Evolutionary conservation across 2,797 vertebrate genomes (phyloP), one percentile per base, ranked within the genome.

Genomic region (Mormyrus hasselquistii): DNA sequence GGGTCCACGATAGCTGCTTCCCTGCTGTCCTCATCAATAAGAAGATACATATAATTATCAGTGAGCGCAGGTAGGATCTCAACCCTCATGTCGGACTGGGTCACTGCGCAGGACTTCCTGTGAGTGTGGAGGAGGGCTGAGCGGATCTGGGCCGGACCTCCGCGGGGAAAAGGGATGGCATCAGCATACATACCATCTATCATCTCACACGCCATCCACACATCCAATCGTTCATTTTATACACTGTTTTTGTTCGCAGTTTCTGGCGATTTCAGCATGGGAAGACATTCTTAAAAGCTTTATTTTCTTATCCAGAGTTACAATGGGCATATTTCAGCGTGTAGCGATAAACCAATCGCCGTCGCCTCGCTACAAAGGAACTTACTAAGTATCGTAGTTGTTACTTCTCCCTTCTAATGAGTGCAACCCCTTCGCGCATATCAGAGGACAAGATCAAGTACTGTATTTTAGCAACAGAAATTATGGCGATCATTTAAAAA

Each of bases 41-140:
- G 94, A 16, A 99, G 97, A 93, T 99, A 99, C 99, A 99, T 99
- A 95, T 99, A 99, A 94, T 99, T 99, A 94, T 99, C 98, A 0
- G 95, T 97, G 89, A 99, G 97, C 0, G 98, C 98, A 0, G 99
- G 99, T 10, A 99, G 93, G 0, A 98, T 92, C 92, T 98, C 97
- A 7, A 99, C 91, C 96, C 95, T 98, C 98, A 99, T 99, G 92
- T 94, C 44, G 79, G 90, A 91, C 92, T 98, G 96, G 1, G 93
- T 87, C 90, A 98, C 91, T 0, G 96, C 84, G 87, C 92, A 93
- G 0, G 96, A 92, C 86, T 95, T 96, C 93, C 97, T 96, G 47
- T 88, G 85, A 83, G 91, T 91, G 92, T 95, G 94, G 90, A 96
- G 89, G 44, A 95, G 93, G 50, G 93, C 89, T 8, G 94, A 88